Base-by-base conservation (phyloP, 2,797 vertebrate species). In the Eurystomus glaucurus region DNA sequence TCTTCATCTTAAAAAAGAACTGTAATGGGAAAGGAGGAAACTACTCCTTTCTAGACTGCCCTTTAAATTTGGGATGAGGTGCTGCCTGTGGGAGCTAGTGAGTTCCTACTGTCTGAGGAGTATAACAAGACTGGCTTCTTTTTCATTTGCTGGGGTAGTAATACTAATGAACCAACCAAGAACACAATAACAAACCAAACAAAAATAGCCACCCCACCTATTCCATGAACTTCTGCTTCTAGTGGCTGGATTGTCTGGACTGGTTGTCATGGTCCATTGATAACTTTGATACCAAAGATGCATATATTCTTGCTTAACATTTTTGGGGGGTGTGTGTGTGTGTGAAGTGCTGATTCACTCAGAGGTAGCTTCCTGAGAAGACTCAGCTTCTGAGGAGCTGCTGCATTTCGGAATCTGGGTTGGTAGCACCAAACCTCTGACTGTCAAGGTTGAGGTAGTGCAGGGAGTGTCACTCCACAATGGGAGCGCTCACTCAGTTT, bases 141-240 rank as follows among this genome's bases (percentile, higher is more conserved):
- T 80, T 80, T 55, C 3, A 31, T 71, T 66, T 85, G 41, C 48
- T 50, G 15, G 33, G 9, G 9, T 57, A 62, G 54, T 62, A 87
- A 65, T 12, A 11, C 55, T 58, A 48, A 62, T 8, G 7, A 72
- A 75, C 9, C 13, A 37, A 17, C 4, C 4, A 60, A 28, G 51
- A 35, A 20, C 5, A 2, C 22, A 39, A 25, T 4, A 14, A 52
- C 41, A 14, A 31, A 14, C 5, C 10, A 37, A 50, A 57, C 12
- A 20, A 64, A 41, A 66, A 13, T 39, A 45, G 1, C 8, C 16
- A 10, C 1, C 2, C 5, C 16, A 21, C 11, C 11, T 52, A 7
- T 29, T 48, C n/a, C 26, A 41, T 70, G 33, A 61, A 33, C 10
- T 79, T 66, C 33, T 41, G 13, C 16, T 20, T 58, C 29, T 31